Evolutionary conservation across 1,140 invertebrate species (phyloP).

Genomic region (Drosophila guanche): DNA sequence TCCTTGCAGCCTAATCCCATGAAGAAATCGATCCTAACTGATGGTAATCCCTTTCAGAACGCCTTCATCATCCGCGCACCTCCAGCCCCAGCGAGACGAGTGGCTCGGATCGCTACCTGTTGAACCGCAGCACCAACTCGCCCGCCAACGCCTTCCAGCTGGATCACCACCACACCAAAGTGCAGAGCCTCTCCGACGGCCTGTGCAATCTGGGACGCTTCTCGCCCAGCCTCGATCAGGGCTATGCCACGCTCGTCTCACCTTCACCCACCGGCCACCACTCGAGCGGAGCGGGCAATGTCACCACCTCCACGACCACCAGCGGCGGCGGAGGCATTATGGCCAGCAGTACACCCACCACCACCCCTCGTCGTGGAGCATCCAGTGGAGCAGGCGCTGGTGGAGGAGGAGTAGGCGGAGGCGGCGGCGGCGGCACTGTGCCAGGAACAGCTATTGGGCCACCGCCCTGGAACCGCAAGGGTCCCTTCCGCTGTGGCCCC

Average conservation of each 20-base stretch:
- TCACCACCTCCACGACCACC: slow-evolving; percentile 64
- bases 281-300: slow-evolving; percentile 40
- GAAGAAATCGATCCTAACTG: not conserved
- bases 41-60: slow-evolving; percentile 32
- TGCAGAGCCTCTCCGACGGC: slow-evolving; percentile 79
- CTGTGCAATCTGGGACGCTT: slow-evolving; percentile 83
- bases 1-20: too few species aligned
- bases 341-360: slow-evolving; percentile 69
- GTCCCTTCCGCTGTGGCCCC: slow-evolving; percentile 72
- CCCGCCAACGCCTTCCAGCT: slow-evolving; percentile 75
- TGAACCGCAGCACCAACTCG: slow-evolving; percentile 77
- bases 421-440: slow-evolving; percentile 4
- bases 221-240: slow-evolving; percentile 88
- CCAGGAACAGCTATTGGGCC: slow-evolving; percentile 57
- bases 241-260: slow-evolving; percentile 89
- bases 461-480: slow-evolving; percentile 78
- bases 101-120: slow-evolving; percentile 80
- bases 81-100: slow-evolving; percentile 83
- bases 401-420: slow-evolving; percentile 24
- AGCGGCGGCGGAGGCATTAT: slow-evolving; percentile 57
- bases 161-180: slow-evolving; percentile 75
- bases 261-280: slow-evolving; percentile 84
- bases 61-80: slow-evolving; percentile 68
- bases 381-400: slow-evolving; percentile 36
- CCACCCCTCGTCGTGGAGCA: slow-evolving; percentile 50